Percentiles rank a stretch among this genome's conserved stretches.
phyloP scores from a whole-genome alignment of 2,797 vertebrate genomes.

The Perodicticus potto region DNA sequence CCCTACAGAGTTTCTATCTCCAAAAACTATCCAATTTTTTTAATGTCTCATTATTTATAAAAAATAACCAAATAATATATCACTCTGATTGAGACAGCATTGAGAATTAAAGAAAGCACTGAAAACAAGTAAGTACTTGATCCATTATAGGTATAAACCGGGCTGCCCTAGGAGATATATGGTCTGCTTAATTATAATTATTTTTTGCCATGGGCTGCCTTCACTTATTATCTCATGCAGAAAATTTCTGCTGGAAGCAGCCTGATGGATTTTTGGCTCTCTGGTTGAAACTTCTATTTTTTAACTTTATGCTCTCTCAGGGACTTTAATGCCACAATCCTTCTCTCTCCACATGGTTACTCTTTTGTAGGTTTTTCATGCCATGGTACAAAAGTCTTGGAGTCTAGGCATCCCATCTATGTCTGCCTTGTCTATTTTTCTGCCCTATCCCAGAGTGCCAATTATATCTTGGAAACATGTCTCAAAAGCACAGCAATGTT shows the following conservation, averaged over 20 bases:
- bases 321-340: neutral
- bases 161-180: conserved; percentile 45
- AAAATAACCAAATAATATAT: conserved; percentile 14
- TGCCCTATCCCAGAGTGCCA: neutral
- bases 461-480: neutral
- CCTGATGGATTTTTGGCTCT: conserved; percentile 36
- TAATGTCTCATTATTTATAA: neutral
- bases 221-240: conserved; percentile 14
- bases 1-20: neutral
- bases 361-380: conserved; percentile 16
- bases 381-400: neutral
- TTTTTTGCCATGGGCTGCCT: conserved; percentile 32
- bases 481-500: conserved; percentile 42
- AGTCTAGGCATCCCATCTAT: conserved; percentile 40
- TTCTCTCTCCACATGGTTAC: conserved; percentile 36
- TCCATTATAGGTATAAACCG: neutral
- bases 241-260: conserved; percentile 51
- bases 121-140: conserved; percentile 9
- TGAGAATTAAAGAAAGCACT: conserved; percentile 13
- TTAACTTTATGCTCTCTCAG: conserved; percentile 39
- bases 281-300: conserved; percentile 25
- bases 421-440: neutral
- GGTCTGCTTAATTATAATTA: conserved; percentile 45
- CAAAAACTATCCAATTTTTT: neutral
- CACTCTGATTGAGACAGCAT: neutral